Base-by-base conservation (phyloP, 1,140 invertebrate genomes). In the Drosophila neocordata region DNA sequence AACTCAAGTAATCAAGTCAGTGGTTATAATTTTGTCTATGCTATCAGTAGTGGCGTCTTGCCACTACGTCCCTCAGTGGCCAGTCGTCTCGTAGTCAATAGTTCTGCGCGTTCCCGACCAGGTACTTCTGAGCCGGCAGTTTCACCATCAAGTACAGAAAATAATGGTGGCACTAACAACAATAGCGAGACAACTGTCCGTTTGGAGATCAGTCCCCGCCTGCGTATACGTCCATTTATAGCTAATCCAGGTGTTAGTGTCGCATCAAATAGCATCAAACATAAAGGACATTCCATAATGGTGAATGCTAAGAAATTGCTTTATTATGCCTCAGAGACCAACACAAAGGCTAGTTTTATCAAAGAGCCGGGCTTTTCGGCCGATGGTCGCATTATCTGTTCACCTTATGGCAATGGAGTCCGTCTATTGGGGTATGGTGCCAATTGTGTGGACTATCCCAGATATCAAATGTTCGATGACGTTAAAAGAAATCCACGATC, bases 301-400 rank as follows among this genome's bases (percentile, higher is more conserved):
- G 93, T 95, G 85, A 98, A 98, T 91, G 92, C 93, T 4, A 94
- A 95, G 1, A 93, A 97, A 35, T 92, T 99, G 18, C 95, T 97
- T 0, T 96, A 97, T 92, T 98, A 95, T 79, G 94, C 95, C 6
- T 95, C 97, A 82, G 97, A 98, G 91, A 96, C 96, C 0, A 98
- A 97, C 90, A 95, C 96, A 12, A 97, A 97, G 0, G 95, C 95
- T 67, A 97, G 97, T 0, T 98, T 96, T 72, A 96, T 96, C 13
- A 96, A 96, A 91, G 97, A 98, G 91, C 92, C 97, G 8, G 97
- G 96, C 81, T 98, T 97, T 89, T 98, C 97, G 0, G 93, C 95
- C 1, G 97, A 98, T 91, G 97, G 97, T 0, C 93, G 97, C 27
- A 89, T 98, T 0, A 96, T 99, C 20, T 97, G 96, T 87, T 98